Conservation (phyloP, 2,888 invertebrate species). For the Beris chalybata region DNA sequence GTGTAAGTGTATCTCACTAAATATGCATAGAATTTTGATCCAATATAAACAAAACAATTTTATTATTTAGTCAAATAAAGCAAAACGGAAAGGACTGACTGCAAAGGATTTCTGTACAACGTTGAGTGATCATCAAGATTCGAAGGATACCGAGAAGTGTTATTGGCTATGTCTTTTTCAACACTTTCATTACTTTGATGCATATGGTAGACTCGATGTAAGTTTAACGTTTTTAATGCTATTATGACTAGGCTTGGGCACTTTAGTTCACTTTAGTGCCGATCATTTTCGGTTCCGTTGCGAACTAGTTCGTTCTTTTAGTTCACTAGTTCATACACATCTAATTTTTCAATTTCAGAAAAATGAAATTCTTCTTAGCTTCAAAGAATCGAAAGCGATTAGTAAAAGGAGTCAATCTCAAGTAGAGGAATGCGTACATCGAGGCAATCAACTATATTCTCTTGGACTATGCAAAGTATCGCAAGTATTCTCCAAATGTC, state of each 20-base stretch:
- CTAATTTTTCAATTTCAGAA: constrained; percentile 1
- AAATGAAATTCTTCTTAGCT: constrained; percentile 38
- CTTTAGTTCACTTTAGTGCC: too few relatives aligned
- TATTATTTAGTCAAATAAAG: constrained; percentile 13
- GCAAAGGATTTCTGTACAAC: constrained; percentile 43
- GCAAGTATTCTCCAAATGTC: constrained; percentile 42
- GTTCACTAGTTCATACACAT: too few relatives aligned
- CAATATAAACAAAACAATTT: neutral
- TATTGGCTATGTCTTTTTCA: constrained; percentile 42
- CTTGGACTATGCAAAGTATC: constrained; percentile 40
- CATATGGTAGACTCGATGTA: constrained; percentile 46
- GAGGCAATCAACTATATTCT: constrained; percentile 39
- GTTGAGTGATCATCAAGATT: neutral
- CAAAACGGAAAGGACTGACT: constrained; percentile 35
- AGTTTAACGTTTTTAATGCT: constrained; percentile 20
- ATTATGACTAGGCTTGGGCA: too few relatives aligned
- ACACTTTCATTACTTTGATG: constrained; percentile 45
- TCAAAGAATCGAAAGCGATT: constrained; percentile 34
- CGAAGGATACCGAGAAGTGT: constrained; percentile 35
- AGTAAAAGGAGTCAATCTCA: neutral
- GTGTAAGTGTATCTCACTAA: constrained; percentile 31
- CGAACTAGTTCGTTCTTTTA: too few relatives aligned
- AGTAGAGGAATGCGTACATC: constrained; percentile 41
- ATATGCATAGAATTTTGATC: neutral
- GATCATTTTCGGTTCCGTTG: too few relatives aligned